Evolutionary conservation across 1,140 invertebrate genomes (phyloP).

Genomic region (Apolygus lucorum): DNA sequence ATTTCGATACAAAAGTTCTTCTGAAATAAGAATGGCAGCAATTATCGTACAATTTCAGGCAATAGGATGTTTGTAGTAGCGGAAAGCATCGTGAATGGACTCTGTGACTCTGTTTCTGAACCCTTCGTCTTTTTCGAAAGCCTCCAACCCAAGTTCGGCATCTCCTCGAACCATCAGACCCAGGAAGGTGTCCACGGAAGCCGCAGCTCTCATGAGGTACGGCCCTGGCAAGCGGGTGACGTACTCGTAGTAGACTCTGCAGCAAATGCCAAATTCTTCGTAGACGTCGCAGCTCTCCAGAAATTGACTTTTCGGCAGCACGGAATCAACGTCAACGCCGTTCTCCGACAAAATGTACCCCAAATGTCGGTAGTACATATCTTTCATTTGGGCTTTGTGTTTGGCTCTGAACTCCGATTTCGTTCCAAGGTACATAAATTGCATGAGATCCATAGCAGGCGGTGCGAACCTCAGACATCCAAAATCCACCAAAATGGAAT

Average conservation of each 20-base stretch:
- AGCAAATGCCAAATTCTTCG: conserved; percentile 9
- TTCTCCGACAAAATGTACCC: background rate
- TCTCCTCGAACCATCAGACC: conserved; percentile 12
- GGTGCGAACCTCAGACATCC: conserved; percentile 13
- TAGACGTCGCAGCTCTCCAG: conserved; percentile 9
- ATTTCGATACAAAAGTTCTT: too few species aligned
- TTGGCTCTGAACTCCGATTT: background rate
- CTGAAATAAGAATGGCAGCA: too few species aligned
- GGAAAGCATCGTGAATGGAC: conserved; percentile 1
- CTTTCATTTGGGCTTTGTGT: background rate
- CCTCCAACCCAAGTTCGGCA: background rate
- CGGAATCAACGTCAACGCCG: background rate
- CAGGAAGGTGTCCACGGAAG: background rate
- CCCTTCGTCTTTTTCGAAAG: background rate
- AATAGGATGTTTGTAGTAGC: background rate
- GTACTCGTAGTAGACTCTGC: conserved; percentile 11
- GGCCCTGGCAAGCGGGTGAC: conserved; percentile 9
- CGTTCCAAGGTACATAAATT: conserved; percentile 19
- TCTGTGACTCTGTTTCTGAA: background rate
- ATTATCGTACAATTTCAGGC: too few species aligned
- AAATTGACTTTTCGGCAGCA: background rate
- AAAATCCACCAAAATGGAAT: conserved; percentile 19
- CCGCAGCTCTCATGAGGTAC: background rate
- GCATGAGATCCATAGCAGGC: conserved; percentile 20
- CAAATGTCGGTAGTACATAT: conserved; percentile 8